Evolutionary conservation across 2,888 invertebrate genomes (phyloP).

Genomic region (Trachelus stipa): DNA sequence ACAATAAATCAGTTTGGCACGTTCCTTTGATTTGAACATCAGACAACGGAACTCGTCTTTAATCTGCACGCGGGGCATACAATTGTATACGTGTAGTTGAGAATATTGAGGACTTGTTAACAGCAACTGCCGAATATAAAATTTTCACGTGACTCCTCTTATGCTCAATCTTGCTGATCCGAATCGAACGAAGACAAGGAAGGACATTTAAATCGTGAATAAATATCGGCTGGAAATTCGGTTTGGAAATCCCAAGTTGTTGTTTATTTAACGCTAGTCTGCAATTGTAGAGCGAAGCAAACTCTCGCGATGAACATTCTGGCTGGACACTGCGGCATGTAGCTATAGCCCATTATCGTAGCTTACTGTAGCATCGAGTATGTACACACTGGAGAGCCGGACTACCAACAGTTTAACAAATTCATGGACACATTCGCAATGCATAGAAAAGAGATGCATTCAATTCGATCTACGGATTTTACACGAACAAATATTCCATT

Average conservation of each 20-base stretch:
- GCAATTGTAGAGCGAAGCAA: slow-evolving; percentile 8
- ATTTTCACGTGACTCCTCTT: not conserved
- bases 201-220: not conserved
- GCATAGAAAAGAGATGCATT: slow-evolving; percentile 45
- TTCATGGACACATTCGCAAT: slow-evolving; percentile 45
- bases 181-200: not conserved
- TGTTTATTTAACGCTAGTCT: not conserved
- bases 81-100: not conserved
- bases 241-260: not conserved
- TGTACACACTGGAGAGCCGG: not conserved
- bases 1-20: not conserved
- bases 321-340: not conserved
- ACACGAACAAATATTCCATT: slow-evolving; percentile 39
- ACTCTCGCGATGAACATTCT: not conserved
- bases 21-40: not conserved
- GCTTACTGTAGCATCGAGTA: slow-evolving; percentile 8
- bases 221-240: not conserved
- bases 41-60: not conserved
- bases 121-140: not conserved
- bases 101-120: not conserved
- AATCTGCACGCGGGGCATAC: not conserved
- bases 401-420: slow-evolving; percentile 34
- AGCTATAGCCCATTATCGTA: not conserved
- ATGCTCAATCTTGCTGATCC: not conserved
- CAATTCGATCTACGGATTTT: slow-evolving; percentile 34